phyloP scores from a whole-genome alignment of 1,140 invertebrate genomes.

The Pogonus chalceus region DNA sequence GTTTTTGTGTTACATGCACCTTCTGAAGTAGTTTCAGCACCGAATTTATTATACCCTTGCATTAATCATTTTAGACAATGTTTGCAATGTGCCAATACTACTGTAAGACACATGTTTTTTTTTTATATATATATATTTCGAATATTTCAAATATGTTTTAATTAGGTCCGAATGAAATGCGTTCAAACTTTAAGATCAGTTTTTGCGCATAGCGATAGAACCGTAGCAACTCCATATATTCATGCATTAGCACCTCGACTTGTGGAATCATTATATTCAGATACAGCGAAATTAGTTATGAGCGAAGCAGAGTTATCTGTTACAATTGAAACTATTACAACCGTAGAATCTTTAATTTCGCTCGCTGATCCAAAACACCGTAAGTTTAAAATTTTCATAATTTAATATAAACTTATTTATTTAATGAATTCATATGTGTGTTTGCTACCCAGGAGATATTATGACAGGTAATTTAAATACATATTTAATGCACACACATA shows the following conservation, averaged over 20 bases:
- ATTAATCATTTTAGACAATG: conserved; percentile 87
- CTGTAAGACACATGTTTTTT: conserved; percentile 41
- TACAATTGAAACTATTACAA: conserved; percentile 55
- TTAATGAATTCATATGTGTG: conserved; percentile 29
- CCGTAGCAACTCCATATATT: conserved; percentile 66
- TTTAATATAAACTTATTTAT: conserved; percentile 16
- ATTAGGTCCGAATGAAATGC: conserved; percentile 62
- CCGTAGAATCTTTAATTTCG: conserved; percentile 62
- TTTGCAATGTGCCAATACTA: conserved; percentile 61
- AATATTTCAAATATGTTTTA: conserved; percentile 18
- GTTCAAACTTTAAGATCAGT: conserved; percentile 67
- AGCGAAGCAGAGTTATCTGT: conserved; percentile 52
- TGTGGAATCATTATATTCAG: conserved; percentile 58
- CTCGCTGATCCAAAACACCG: conserved; percentile 66
- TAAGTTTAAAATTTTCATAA: conserved; percentile 42
- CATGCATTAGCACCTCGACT: conserved; percentile 67
- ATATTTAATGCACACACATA: conserved; percentile 14
- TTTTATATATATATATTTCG: conserved; percentile 4
- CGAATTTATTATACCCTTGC: conserved; percentile 81
- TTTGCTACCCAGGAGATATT: conserved; percentile 39
- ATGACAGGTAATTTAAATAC: conserved; percentile 39
- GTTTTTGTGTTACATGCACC: conserved; percentile 79
- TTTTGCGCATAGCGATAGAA: conserved; percentile 58
- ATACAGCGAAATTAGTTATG: conserved; percentile 44
- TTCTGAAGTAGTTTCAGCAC: conserved; percentile 59